Evolutionary conservation across 92 coral and sea anemone species (phyloP).

Genomic region (Epizoanthus stellaris): DNA sequence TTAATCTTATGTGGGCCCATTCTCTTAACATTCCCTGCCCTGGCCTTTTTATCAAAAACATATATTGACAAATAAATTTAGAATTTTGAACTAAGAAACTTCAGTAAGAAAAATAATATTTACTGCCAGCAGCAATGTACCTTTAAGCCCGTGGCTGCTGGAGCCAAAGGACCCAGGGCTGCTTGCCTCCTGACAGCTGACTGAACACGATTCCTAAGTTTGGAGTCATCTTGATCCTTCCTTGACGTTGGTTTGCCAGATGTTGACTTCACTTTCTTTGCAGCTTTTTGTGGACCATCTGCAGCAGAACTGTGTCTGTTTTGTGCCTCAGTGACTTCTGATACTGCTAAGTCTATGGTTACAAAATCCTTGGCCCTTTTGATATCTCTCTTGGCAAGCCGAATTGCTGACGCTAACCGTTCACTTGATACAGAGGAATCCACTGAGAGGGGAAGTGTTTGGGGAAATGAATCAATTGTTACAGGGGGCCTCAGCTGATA

Average conservation of each 20-base stretch:
- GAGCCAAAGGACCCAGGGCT: slow-evolving; percentile 17
- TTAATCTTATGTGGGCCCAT: too few species aligned
- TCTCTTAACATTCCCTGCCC: too few species aligned
- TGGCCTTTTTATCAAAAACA: too few species aligned
- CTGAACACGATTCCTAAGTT: slow-evolving; percentile 74
- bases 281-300: slow-evolving; percentile 37
- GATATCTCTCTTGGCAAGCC: slow-evolving; percentile 89
- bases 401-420: slow-evolving; percentile 87
- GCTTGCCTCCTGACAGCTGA: slow-evolving; percentile 71
- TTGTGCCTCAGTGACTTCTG: slow-evolving; percentile 34
- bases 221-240: slow-evolving; percentile 35
- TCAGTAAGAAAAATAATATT: too few species aligned
- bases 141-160: not conserved
- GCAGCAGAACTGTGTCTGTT: slow-evolving; percentile 25
- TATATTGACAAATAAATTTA: too few species aligned
- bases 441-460: slow-evolving; percentile 47
- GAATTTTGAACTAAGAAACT: too few species aligned
- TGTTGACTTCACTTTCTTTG: slow-evolving; percentile 48
- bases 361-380: slow-evolving; percentile 72
- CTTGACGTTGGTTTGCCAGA: not conserved
- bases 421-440: slow-evolving; percentile 80
- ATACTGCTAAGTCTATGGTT: slow-evolving; percentile 42
- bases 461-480: slow-evolving; percentile 4
- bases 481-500: not conserved
- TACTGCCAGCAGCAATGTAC: not conserved